Conservation (phyloP, 2,113 vertebrate species). For the Chelonoidis abingdonii region DNA sequence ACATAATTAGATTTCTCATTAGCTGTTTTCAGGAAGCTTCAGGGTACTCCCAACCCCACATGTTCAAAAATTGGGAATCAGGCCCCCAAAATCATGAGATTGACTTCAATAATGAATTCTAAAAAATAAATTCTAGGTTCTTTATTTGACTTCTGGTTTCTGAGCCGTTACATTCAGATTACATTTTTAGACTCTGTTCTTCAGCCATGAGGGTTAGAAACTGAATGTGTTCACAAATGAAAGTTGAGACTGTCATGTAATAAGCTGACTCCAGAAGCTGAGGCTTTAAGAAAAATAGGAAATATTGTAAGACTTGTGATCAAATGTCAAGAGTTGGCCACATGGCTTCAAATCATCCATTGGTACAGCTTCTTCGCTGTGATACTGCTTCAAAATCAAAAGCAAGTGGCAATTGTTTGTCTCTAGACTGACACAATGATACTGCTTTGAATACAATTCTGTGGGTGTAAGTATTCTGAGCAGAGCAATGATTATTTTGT, state of each 20-base stretch:
- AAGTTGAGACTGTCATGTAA: background rate
- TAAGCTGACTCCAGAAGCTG: background rate
- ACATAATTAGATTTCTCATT: background rate
- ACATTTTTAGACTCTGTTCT: background rate
- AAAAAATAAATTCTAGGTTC: background rate
- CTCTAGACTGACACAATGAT: background rate
- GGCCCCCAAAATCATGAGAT: background rate
- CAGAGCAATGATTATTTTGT: background rate
- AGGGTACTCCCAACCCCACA: background rate
- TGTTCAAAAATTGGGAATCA: background rate
- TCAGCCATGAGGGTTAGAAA: background rate
- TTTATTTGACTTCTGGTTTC: background rate
- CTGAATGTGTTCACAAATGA: background rate
- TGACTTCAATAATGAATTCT: background rate
- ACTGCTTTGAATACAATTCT: background rate
- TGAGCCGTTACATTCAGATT: background rate
- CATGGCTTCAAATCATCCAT: rapidly evolving
- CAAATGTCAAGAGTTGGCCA: background rate
- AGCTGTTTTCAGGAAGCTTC: background rate
- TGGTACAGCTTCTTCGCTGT: background rate
- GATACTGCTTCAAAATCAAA: background rate
- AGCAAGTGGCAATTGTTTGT: background rate
- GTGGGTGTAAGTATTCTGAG: background rate
- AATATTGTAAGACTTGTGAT: background rate
- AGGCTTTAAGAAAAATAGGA: background rate